Conservation (phyloP, 2,113 vertebrate species). For the Phalacrocorax brasilianus region DNA sequence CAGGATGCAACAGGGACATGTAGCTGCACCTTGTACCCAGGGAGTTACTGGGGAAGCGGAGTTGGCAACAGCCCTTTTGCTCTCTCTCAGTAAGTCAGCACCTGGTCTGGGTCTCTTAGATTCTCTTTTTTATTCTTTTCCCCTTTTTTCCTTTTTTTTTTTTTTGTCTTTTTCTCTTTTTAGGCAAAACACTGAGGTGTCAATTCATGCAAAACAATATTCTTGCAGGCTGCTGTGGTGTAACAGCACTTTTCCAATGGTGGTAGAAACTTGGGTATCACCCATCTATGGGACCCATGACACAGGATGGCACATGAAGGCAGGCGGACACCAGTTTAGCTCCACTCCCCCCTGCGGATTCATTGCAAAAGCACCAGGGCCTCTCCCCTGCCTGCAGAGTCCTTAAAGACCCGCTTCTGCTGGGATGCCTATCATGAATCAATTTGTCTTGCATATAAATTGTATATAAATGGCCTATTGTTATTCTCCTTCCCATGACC, state of each 20-base stretch:
- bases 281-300: not conserved
- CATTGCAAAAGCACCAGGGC: not conserved
- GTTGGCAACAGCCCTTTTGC: not conserved
- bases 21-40: not conserved
- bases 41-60: not conserved
- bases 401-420: not conserved
- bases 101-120: not conserved
- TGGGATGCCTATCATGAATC: constrained; percentile 37
- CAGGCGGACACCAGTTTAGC: not conserved
- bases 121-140: not conserved
- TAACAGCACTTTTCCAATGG: not conserved
- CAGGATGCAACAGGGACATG: fast-evolving
- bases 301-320: not conserved
- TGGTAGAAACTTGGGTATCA: not conserved
- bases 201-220: fast-evolving
- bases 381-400: not conserved
- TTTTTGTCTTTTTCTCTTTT: not conserved
- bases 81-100: not conserved
- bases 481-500: constrained; percentile 61
- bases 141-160: fast-evolving
- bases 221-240: not conserved
- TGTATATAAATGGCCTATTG: constrained; percentile 52
- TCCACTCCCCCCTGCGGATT: fast-evolving
- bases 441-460: constrained; percentile 67
- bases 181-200: fast-evolving